Evolutionary conservation across 2,888 invertebrate genomes (phyloP), one percentile per base, ranked within the genome.

Genomic region (Apotomis turbidana): DNA sequence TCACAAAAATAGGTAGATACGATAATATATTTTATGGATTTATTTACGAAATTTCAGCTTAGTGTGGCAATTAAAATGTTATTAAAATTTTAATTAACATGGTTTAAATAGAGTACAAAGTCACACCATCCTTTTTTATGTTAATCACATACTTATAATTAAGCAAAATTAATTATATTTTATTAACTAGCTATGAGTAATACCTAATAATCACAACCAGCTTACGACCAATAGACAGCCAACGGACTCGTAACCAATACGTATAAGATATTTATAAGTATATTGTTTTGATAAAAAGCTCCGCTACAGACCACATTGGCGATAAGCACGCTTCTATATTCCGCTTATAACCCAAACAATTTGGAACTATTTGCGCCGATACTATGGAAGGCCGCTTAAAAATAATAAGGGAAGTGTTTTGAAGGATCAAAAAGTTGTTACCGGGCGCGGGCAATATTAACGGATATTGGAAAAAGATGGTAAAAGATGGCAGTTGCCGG

Each of bases 401-500:
- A 81, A 80, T 80, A 79, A 82, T 80, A 78, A 77, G 77, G 78
- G 80, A 85, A 84, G 82, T 85, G 80, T 85, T 85, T 81, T 76
- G 74, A 82, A 81, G 83, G 81, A 82, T 82, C 82, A 82, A 80
- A 81, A 85, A 86, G 83, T 85, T 85, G 84, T 85, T 83, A 81
- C 82, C 78, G 79, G 77, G 74, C 75, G 72, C 77, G 76, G 77
- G 80, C 81, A 83, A 89, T 88, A 87, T 89, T 88, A 86, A 84
- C 87, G 87, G 89, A 89, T 90, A 90, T 91, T 89, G 89, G 89
- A 86, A 88, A 88, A 87, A 87, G 86, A 87, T 87, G 86, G 85
- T 84, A 82, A 86, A 87, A 86, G 86, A 87, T 85, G 86, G 85
- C 83, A 84, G 85, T 86, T 83, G 80, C 81, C 85, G 87, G 89